phyloP scores from a whole-genome alignment of 2,797 vertebrate genomes.

The Periparus ater region DNA sequence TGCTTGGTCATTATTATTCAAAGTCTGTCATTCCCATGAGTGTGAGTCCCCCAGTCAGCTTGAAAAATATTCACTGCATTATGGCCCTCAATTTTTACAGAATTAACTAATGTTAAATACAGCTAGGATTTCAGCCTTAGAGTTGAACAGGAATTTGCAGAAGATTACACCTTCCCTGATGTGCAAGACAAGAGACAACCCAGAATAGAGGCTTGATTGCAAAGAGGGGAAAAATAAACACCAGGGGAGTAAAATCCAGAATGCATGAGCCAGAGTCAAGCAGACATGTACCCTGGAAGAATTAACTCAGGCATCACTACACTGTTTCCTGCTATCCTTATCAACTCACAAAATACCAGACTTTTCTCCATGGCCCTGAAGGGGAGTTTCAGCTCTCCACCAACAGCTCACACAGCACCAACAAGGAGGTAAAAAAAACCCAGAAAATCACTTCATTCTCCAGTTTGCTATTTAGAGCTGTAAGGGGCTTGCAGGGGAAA shows the following conservation, averaged over 20 bases:
- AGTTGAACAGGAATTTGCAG: background rate
- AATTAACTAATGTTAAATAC: constrained; percentile 29
- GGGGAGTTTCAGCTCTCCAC: background rate
- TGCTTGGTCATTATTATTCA: constrained; percentile 48
- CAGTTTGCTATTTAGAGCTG: background rate
- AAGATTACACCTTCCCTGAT: background rate
- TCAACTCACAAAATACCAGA: background rate
- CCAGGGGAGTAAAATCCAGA: background rate
- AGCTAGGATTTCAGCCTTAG: background rate
- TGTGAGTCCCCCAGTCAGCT: constrained; percentile 4
- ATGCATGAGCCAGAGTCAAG: background rate
- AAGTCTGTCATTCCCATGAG: constrained; percentile 25
- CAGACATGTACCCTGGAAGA: background rate
- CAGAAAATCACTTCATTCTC: background rate
- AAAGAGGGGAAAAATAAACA: background rate
- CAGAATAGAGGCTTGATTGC: background rate
- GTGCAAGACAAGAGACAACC: background rate
- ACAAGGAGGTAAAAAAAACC: background rate
- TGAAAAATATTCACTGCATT: constrained; percentile 27
- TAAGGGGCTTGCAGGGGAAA: background rate
- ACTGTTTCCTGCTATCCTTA: background rate
- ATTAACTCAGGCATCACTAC: background rate
- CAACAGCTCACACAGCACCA: background rate
- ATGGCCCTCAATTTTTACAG: constrained; percentile 22
- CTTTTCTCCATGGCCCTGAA: background rate